These are phyloP conservation scores for Asarcornis scutulata DNA, from an alignment of 2,113 vertebrate species.

Conservation along the genomic window DNA sequence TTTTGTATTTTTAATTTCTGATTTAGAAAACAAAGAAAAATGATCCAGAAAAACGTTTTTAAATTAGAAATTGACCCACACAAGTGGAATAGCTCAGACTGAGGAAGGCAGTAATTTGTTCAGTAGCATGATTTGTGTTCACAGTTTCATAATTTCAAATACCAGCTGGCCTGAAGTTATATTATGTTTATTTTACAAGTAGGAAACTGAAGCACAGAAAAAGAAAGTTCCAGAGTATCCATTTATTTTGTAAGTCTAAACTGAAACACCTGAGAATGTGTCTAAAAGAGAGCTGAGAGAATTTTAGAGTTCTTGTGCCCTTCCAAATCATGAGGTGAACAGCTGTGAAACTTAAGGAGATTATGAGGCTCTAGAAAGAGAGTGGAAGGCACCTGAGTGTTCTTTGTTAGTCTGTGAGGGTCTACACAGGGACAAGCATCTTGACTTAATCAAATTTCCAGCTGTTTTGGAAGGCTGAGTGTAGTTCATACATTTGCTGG, in stretches of 20 bases:
- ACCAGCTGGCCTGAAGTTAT: not conserved
- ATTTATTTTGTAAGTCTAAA: not conserved
- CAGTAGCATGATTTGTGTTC: not conserved
- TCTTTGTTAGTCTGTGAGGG: not conserved
- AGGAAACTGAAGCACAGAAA: not conserved
- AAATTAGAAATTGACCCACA: not conserved
- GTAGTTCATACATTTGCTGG: not conserved
- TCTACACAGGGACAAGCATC: not conserved
- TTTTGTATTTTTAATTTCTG: not conserved
- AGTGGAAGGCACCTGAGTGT: not conserved
- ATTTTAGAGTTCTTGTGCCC: not conserved
- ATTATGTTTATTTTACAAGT: not conserved
- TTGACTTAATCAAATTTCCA: conserved; percentile 8
- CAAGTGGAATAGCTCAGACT: not conserved
- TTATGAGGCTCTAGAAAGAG: not conserved
- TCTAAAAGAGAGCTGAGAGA: not conserved
- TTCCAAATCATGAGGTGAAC: not conserved
- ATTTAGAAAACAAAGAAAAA: not conserved
- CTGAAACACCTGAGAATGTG: not conserved
- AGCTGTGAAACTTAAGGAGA: not conserved
- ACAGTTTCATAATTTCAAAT: not conserved
- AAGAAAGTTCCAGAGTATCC: not conserved
- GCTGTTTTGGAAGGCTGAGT: not conserved
- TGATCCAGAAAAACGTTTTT: not conserved
- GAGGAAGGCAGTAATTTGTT: not conserved